These are phyloP conservation scores for Papilio polyxenes DNA, from an alignment of 1,140 invertebrate species.

Conservation along the genomic window DNA sequence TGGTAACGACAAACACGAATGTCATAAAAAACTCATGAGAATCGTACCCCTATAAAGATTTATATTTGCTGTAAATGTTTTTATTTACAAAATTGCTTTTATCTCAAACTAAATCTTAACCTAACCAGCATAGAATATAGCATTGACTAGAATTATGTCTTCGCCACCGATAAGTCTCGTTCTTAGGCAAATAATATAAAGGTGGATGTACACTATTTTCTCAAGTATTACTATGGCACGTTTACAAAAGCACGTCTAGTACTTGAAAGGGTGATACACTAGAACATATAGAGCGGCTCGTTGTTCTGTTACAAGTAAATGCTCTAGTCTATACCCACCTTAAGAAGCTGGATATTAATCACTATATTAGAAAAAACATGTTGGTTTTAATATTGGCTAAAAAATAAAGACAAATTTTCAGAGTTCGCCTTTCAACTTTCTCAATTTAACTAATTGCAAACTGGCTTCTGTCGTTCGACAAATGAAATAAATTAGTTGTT, in stretches of 20 bases:
- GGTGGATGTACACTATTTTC: too few species aligned
- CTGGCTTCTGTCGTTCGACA: constrained; percentile 22
- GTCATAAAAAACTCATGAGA: constrained; percentile 17
- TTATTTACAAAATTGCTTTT: constrained; percentile 17
- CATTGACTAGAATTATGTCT: too few species aligned
- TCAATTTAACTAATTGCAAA: constrained; percentile 19
- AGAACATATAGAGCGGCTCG: too few species aligned
- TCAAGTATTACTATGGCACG: too few species aligned
- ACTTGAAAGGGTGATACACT: too few species aligned
- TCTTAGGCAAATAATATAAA: too few species aligned
- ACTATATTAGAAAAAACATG: too few species aligned
- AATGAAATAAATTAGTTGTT: constrained; percentile 6
- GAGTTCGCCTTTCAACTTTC: not conserved
- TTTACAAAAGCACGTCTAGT: too few species aligned
- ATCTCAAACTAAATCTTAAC: not conserved
- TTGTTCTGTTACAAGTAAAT: too few species aligned
- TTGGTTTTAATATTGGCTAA: not conserved
- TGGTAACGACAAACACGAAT: constrained; percentile 12
- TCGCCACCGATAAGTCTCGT: too few species aligned
- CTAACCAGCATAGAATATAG: not conserved
- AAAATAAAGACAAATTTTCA: not conserved
- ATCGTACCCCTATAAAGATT: constrained; percentile 19
- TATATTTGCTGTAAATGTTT: constrained; percentile 11
- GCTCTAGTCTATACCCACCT: too few species aligned
- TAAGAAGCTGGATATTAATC: too few species aligned